Evolutionary conservation across 2,113 vertebrate species (phyloP), one percentile per base, ranked within the genome.

Genomic region (Scatophagus argus): DNA sequence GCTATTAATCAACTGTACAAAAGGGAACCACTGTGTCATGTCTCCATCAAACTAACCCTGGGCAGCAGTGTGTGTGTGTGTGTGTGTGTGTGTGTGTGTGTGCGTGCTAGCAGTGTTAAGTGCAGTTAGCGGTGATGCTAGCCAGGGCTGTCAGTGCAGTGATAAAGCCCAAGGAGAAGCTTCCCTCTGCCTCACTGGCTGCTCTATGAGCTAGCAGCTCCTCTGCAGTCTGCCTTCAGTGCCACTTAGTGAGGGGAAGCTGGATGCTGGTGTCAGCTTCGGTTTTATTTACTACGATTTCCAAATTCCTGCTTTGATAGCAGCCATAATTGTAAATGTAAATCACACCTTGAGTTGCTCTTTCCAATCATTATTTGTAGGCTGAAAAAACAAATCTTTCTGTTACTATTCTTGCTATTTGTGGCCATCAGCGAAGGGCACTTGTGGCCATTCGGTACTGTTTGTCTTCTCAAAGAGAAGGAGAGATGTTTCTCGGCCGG

Each of bases 1-100:
- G 74, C 87, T 77, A 81, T 87, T 85, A 91, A 83, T 92, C 89
- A 85, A 64, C 66, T 59, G 59, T 60, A 79, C 84, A 90, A 87
- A 63, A 63, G 76, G 84, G 80, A 85, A 84, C 73, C 58, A 78
- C 78, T 77, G 76, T 84, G 81, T 87, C 87, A 86, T 75, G 86
- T 86, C 79, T 87, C 79, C 77, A 87, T 85, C 80, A 84, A 67
- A 86, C 69, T 67, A 51, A 84, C 81, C 71, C 38, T 67, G 21
- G 81, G 85, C 76, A 63, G 65, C 46, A 49, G 54, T 36, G 67
- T 75, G 65, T 47, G 36, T 51, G 39, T 21, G 64, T 72, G 60
- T 34, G 63, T 41, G 72, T 68, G 36, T 39, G 47, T 21, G 74
- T 38, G 52, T 51, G 12, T 11, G 51, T 46, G 79, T 67, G 67